These are phyloP conservation scores for Danio albolineatus DNA, from an alignment of 2,797 vertebrate genomes.

Conservation along the genomic window DNA sequence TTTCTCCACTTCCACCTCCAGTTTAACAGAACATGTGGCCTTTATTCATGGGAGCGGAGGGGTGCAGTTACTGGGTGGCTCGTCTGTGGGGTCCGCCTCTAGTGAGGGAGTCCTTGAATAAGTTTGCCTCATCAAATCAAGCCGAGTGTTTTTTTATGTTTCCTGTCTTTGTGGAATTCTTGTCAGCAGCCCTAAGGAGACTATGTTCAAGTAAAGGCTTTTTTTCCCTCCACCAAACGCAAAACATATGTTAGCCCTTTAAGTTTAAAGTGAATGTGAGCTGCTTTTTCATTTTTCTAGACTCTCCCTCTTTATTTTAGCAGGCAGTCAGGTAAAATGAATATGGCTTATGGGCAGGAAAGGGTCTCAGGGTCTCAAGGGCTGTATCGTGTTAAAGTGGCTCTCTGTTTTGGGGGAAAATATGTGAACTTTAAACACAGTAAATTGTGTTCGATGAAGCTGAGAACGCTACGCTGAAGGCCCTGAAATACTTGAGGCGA, in stretches of 20 bases:
- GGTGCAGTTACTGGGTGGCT: constrained; percentile 60
- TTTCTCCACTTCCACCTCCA: constrained; percentile 63
- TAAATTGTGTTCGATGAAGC: neutral
- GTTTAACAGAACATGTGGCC: constrained; percentile 70
- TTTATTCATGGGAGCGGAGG: constrained; percentile 63
- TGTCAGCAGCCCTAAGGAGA: constrained; percentile 64
- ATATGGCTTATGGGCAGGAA: constrained; percentile 59
- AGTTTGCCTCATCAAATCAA: constrained; percentile 66
- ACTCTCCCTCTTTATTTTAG: constrained; percentile 49
- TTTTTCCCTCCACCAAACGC: constrained; percentile 53
- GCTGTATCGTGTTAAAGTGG: neutral
- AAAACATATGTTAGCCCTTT: constrained; percentile 63
- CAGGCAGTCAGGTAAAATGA: constrained; percentile 54
- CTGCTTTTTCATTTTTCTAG: constrained; percentile 32
- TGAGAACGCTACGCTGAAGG: neutral
- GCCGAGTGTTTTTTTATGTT: constrained; percentile 63
- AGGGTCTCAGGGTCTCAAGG: constrained; percentile 21
- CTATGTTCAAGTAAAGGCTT: constrained; percentile 55
- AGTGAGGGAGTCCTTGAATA: constrained; percentile 65
- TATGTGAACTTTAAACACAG: neutral
- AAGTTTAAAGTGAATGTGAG: constrained; percentile 48
- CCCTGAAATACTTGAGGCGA: too few species aligned
- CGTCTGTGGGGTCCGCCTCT: constrained; percentile 65
- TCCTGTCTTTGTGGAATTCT: constrained; percentile 64
- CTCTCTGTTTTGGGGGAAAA: neutral